phyloP scores from a whole-genome alignment of 2,797 vertebrate species.

The Eremophila alpestris region DNA sequence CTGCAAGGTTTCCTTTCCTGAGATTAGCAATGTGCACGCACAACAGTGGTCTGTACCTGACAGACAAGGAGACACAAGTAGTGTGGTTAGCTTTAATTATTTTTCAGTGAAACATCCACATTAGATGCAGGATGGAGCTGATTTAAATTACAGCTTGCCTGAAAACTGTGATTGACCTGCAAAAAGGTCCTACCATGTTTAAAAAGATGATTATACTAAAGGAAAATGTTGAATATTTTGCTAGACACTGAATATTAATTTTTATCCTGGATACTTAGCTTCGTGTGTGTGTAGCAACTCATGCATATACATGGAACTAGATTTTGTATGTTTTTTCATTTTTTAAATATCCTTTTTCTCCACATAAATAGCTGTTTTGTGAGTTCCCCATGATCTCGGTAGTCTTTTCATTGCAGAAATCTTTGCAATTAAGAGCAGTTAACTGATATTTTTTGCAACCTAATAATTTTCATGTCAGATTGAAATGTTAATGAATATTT shows the following conservation, averaged over 20 bases:
- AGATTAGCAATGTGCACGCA: constrained; percentile 12
- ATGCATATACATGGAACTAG: background rate
- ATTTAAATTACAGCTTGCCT: constrained; percentile 68
- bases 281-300: background rate
- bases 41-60: background rate
- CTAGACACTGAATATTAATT: constrained; percentile 30
- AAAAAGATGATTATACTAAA: constrained; percentile 43
- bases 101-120: constrained; percentile 40
- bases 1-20: constrained; percentile 10
- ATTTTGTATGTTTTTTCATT: background rate
- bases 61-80: background rate
- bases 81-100: constrained; percentile 50
- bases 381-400: background rate
- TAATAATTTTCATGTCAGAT: background rate
- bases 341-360: background rate
- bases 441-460: background rate
- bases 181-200: constrained; percentile 48
- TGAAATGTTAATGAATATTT: background rate
- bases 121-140: constrained; percentile 45
- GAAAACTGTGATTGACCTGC: constrained; percentile 58
- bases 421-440: background rate
- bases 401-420: background rate
- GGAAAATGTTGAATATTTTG: constrained; percentile 19
- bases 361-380: background rate
- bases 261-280: background rate